A percentile compares a stretch with the other conserved stretches of the same genome.
Evolutionary conservation across 2,797 vertebrate genomes (phyloP).

Genomic region (Lagocephalus sceleratus): DNA sequence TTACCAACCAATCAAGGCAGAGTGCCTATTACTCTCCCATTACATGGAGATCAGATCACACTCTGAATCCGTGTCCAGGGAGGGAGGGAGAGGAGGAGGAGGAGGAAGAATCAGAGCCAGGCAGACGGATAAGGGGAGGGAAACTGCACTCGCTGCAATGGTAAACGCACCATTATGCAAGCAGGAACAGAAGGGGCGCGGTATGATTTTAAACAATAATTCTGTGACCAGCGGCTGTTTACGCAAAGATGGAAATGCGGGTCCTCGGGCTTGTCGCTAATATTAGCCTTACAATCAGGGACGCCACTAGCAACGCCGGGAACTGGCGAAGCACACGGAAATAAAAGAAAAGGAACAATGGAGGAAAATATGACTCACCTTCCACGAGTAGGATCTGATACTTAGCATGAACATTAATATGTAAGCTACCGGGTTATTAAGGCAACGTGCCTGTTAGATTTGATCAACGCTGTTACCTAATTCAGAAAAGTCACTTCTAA

Average conservation of each 20-base stretch:
- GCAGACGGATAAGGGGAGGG: conserved; percentile 26
- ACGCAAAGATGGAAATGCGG: conserved; percentile 6
- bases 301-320: conserved; percentile 17
- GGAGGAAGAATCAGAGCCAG: conserved; percentile 15
- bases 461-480: too few species aligned
- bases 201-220: conserved; percentile 27
- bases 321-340: conserved; percentile 1
- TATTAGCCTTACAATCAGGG: conserved; percentile 16
- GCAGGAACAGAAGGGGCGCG: conserved; percentile 20
- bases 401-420: conserved; percentile 56
- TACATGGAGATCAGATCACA: conserved; percentile 99
- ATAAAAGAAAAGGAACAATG: conserved; percentile 10
- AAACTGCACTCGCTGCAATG: conserved; percentile 41
- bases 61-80: conserved; percentile 94
- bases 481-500: too few species aligned
- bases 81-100: conserved; percentile 76
- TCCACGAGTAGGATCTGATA: not conserved
- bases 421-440: conserved; percentile 51
- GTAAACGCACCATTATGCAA: conserved; percentile 49
- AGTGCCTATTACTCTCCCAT: conserved; percentile 99
- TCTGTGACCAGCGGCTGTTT: conserved; percentile 29
- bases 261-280: conserved; percentile 12
- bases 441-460: conserved; percentile 4
- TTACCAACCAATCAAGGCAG: conserved; percentile 99
- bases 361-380: not conserved